Conservation (phyloP, 2,113 vertebrate species). For the Nipponia nippon region DNA sequence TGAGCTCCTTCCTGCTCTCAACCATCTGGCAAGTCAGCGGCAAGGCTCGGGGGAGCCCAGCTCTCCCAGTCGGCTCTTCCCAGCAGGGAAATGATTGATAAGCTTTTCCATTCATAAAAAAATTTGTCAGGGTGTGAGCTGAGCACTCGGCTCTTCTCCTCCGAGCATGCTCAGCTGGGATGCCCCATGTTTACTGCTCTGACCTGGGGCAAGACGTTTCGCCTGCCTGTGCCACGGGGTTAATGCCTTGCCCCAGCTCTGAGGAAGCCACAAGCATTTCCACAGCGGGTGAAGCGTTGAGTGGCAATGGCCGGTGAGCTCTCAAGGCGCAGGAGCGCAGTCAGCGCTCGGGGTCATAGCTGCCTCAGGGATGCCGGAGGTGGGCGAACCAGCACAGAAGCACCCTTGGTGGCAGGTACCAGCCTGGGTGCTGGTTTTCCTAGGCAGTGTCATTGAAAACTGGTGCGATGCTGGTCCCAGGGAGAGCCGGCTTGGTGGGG, state of each 20-base stretch:
- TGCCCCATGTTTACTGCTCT: accelerated
- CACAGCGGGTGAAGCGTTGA: accelerated
- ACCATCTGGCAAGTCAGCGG: background rate
- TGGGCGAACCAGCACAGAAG: background rate
- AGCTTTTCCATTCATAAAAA: background rate
- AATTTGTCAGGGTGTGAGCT: background rate
- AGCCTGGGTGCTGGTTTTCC: accelerated
- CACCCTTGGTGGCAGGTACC: background rate
- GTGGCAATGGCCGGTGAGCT: accelerated
- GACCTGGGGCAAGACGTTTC: accelerated
- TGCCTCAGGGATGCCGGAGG: background rate
- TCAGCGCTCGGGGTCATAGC: accelerated
- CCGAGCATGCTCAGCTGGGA: accelerated
- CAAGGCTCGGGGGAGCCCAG: accelerated
- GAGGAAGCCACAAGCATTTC: accelerated
- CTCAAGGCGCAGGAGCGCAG: accelerated
- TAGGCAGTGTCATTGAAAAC: background rate
- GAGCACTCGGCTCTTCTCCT: background rate
- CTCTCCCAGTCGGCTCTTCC: background rate
- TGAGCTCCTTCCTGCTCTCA: slow-evolving; percentile 18
- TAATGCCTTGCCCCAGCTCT: background rate
- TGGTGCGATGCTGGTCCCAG: background rate
- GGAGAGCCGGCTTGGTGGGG: background rate
- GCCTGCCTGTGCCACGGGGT: accelerated
- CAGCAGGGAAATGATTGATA: background rate